Percentiles rank a stretch among this genome's conserved stretches.
Conservation (phyloP, 1,140 invertebrate species). For the Octopus sinensis region DNA sequence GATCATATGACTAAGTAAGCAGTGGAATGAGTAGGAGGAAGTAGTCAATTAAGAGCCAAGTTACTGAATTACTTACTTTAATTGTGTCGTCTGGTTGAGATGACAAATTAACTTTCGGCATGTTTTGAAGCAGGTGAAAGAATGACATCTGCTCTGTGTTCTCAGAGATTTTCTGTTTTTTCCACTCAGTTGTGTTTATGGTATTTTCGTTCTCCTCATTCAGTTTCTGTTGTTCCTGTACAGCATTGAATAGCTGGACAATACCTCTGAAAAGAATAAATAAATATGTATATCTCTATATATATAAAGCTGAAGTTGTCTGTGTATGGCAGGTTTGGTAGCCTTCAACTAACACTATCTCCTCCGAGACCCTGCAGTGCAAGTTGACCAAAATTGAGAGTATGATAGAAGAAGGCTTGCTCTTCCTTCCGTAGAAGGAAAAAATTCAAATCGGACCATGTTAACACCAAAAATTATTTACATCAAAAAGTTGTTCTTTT, state of each 20-base stretch:
- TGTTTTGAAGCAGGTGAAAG: slow-evolving; percentile 76
- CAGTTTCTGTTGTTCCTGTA: slow-evolving; percentile 77
- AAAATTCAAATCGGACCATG: no score
- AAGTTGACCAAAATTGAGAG: no score
- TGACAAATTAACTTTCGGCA: background rate
- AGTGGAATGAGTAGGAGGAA: background rate
- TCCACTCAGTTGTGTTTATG: slow-evolving; percentile 74
- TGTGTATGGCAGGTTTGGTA: no score
- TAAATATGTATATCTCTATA: no score
- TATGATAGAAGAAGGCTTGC: no score
- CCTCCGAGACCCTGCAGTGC: no score
- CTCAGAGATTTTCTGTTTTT: slow-evolving; percentile 78
- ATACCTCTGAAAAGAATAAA: slow-evolving; percentile 68
- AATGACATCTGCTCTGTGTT: slow-evolving; percentile 78
- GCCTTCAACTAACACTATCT: no score
- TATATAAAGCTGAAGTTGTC: no score
- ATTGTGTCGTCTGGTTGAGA: background rate
- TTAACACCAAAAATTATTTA: no score
- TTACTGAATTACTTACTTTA: background rate
- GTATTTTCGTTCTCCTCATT: slow-evolving; percentile 71
- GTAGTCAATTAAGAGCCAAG: background rate
- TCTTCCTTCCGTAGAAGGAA: no score
- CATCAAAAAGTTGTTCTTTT: no score
- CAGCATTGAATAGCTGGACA: slow-evolving; percentile 88
- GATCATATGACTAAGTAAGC: no score